These are phyloP conservation scores for Maconellicoccus hirsutus DNA, from an alignment of 1,140 invertebrate genomes.

Conservation along the genomic window DNA sequence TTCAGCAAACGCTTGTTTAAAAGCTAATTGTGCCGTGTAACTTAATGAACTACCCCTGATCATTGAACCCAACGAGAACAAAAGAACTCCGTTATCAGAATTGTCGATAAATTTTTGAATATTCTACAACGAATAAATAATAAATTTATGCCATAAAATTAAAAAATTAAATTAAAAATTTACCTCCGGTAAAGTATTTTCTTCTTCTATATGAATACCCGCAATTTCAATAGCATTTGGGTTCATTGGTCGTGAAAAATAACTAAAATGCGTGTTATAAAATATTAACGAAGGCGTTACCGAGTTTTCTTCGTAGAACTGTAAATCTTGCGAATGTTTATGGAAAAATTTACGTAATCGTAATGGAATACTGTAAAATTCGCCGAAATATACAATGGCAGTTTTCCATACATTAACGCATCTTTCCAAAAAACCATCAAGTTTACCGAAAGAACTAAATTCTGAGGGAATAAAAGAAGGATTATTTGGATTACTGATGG, in stretches of 20 bases:
- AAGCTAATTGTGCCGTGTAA: conserved; percentile 40
- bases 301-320: not conserved
- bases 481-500: conserved; percentile 7
- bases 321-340: not conserved
- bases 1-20: conserved; percentile 45
- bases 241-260: conserved; percentile 37
- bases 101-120: conserved; percentile 43
- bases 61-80: conserved; percentile 53
- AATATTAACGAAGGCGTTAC: not conserved
- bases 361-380: not conserved
- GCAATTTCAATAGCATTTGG: conserved; percentile 33
- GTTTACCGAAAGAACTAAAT: not conserved
- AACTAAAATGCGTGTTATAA: conserved; percentile 21
- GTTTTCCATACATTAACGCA: not conserved
- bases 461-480: not conserved
- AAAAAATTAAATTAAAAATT: not conserved
- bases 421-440: not conserved
- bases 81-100: conserved; percentile 47
- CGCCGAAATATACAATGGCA: not conserved
- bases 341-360: not conserved
- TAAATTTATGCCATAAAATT: not conserved
- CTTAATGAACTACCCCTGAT: conserved; percentile 36
- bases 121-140: conserved; percentile 34
- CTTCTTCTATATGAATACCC: conserved; percentile 32
- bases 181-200: conserved; percentile 32